Conservation (phyloP, 2,888 invertebrate genomes). For the Drosophila rellima region DNA sequence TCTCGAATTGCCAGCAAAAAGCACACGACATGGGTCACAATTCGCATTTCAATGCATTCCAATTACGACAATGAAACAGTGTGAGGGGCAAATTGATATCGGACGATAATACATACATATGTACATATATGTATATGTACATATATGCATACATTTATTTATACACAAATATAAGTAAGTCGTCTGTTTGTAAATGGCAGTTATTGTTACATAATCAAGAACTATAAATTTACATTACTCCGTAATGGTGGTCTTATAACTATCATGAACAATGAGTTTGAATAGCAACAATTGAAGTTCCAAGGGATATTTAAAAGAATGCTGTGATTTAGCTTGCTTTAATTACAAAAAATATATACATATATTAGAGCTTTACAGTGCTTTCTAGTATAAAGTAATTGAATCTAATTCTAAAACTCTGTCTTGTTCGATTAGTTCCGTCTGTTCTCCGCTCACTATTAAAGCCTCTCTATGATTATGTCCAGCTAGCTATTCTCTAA, state of each 20-base stretch:
- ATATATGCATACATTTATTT: conserved; percentile 5
- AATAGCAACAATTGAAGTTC: neutral
- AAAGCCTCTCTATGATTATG: too few relatives aligned
- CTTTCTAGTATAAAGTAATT: neutral
- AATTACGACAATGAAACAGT: conserved; percentile 58
- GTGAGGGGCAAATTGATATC: conserved; percentile 59
- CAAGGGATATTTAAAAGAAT: neutral
- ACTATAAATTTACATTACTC: neutral
- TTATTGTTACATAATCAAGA: conserved; percentile 39
- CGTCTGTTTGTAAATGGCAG: conserved; percentile 18
- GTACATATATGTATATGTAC: neutral
- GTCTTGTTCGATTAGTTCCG: too few relatives aligned
- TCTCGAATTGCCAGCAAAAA: conserved; percentile 53
- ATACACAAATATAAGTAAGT: neutral
- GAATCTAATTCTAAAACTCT: too few relatives aligned
- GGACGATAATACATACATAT: conserved; percentile 35
- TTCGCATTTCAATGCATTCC: conserved; percentile 62
- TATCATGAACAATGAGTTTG: neutral
- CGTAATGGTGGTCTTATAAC: neutral
- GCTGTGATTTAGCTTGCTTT: neutral
- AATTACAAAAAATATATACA: neutral
- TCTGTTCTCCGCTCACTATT: too few relatives aligned
- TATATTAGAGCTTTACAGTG: neutral
- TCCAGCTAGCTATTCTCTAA: too few relatives aligned
- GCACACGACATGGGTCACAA: conserved; percentile 34